Evolutionary conservation across 2,113 vertebrate species (phyloP).

Genomic region (Tupaia chinensis): DNA sequence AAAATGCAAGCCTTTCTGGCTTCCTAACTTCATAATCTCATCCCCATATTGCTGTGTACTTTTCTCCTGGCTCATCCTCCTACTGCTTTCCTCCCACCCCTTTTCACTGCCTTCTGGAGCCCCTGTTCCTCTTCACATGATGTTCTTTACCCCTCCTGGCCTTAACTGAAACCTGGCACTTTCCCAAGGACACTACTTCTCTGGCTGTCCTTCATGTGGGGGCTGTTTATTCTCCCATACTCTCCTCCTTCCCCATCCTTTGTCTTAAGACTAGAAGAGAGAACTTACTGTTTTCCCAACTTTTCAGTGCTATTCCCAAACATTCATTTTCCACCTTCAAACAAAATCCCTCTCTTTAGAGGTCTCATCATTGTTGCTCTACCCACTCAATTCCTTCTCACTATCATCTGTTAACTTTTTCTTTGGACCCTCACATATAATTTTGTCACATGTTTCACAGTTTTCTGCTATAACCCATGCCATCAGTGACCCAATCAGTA

Average conservation of each 20-base stretch:
- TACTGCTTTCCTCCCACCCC: conserved; percentile 75
- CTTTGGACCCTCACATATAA: background rate
- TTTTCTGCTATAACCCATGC: background rate
- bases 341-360: background rate
- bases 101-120: conserved; percentile 78
- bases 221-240: conserved; percentile 20
- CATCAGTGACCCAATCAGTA: background rate
- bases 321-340: conserved; percentile 13
- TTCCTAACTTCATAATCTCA: conserved; percentile 26
- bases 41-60: conserved; percentile 65
- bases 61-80: conserved; percentile 73
- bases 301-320: conserved; percentile 36
- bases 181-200: conserved; percentile 64
- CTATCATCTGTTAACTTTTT: background rate
- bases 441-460: background rate
- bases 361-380: background rate
- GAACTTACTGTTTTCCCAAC: conserved; percentile 15
- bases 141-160: conserved; percentile 77
- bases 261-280: conserved; percentile 42
- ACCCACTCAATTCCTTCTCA: background rate
- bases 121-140: conserved; percentile 70
- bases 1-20: conserved; percentile 42
- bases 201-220: conserved; percentile 44
- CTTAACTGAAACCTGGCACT: conserved; percentile 67
- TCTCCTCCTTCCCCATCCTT: conserved; percentile 37